These are phyloP conservation scores for Plagodis dolabraria DNA, from an alignment of 2,888 invertebrate genomes.

Conservation along the genomic window DNA sequence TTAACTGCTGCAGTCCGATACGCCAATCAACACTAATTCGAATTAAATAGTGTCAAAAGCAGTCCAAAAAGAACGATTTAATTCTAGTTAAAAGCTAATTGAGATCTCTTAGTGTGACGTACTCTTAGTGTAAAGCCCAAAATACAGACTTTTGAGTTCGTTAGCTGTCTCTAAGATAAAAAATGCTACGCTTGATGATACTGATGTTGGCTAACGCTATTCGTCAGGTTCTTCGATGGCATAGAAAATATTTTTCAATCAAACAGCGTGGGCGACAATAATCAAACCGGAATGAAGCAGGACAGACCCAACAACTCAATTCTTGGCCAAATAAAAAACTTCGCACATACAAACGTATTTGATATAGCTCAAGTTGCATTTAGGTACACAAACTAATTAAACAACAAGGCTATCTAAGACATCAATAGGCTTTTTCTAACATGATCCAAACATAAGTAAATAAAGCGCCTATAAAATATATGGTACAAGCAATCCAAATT, in stretches of 20 bases:
- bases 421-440: not conserved
- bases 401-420: no score
- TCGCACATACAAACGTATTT: not conserved
- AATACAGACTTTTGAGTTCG: no score
- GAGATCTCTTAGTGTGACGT: no score
- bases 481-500: conserved; percentile 6
- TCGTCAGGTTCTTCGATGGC: not conserved
- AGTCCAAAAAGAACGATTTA: no score
- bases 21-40: no score
- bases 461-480: conserved; percentile 10
- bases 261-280: conserved; percentile 21
- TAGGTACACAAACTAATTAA: no score
- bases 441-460: not conserved
- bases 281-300: conserved; percentile 21
- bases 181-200: not conserved
- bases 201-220: not conserved
- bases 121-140: no score
- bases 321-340: conserved; percentile 17
- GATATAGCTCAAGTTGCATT: no score
- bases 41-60: no score
- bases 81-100: no score
- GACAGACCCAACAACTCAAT: conserved; percentile 18
- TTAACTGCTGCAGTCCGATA: no score
- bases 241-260: conserved; percentile 15
- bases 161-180: no score